Evolutionary conservation across 2,113 vertebrate species (phyloP).

Genomic region (Recurvirostra avosetta): DNA sequence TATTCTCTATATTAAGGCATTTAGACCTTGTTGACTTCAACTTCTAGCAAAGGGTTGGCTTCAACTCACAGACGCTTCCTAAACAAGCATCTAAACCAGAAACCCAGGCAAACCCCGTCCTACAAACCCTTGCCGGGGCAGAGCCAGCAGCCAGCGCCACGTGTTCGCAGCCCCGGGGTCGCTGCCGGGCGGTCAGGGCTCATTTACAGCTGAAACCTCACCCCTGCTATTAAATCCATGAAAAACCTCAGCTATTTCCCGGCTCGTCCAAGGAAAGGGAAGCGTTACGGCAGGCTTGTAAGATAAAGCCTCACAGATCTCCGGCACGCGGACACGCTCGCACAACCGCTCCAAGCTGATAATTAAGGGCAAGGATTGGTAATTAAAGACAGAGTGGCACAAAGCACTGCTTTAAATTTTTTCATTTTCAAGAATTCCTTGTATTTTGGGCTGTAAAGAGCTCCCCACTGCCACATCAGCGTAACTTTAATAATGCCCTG

Average conservation of each 20-base stretch:
- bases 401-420: neutral
- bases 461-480: neutral
- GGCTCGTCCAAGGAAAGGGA: neutral
- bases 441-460: neutral
- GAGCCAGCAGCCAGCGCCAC: neutral
- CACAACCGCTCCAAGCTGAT: neutral
- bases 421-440: neutral
- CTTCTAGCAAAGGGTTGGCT: neutral
- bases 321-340: neutral
- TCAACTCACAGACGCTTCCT: neutral
- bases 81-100: neutral
- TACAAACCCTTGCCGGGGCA: neutral
- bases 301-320: neutral
- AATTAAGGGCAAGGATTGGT: neutral
- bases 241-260: neutral
- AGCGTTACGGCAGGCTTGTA: neutral
- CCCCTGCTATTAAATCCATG: neutral
- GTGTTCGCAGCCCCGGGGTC: neutral
- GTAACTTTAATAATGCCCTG: neutral
- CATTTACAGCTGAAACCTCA: neutral
- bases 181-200: neutral
- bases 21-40: neutral
- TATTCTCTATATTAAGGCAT: neutral
- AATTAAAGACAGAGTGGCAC: neutral
- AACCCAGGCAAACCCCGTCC: neutral